Evolutionary conservation across 2,888 invertebrate genomes (phyloP), one percentile per base, ranked within the genome.

Genomic region (Lapara coniferarum): DNA sequence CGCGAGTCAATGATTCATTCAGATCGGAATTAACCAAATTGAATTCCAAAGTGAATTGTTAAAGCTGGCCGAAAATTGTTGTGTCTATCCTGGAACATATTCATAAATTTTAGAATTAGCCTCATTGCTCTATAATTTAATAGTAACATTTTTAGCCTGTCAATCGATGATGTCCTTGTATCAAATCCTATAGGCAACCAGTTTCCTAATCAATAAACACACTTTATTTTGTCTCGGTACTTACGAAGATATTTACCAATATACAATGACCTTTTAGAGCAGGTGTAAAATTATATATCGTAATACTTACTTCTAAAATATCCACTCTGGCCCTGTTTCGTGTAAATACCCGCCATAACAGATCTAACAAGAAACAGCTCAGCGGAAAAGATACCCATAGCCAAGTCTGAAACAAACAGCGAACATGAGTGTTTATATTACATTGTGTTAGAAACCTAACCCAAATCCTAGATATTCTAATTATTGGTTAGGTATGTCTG

Each of bases 371-470:
- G 72, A 88, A 93, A 74, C 89, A 90, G 46, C 75, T 78, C 25
- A 93, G 72, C 5, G 93, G 93, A 53, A 90, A 59, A 1, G 83
- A 81, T 88, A 93, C 90, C 93, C 92, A 93, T 70, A 88, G 57
- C 92, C 91, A 93, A 55, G 91, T 89, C 93, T 93, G 85, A 70
- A 89, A 90, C 59, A 63, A 70, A 70, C 72, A 44, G 19, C 55
- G 8, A 3, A 71, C 53, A 59, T 16, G 1, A 44, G 14, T 16
- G 25, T 68, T 51, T 63, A 63, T 13, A 49, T 19, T 49, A 63
- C 13, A 63, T 19, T 12, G 46, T 63, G 57, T 63, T 46, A 49
- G 44, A 46, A 63, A 63, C 12, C 49, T 49, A 63, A 46, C n/a
- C 6, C 63, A 49, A 49, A 57, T 10, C 19, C 19, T 55, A 19